Evolutionary conservation across 2,113 vertebrate species (phyloP).

Genomic region (Chelonoidis abingdonii): DNA sequence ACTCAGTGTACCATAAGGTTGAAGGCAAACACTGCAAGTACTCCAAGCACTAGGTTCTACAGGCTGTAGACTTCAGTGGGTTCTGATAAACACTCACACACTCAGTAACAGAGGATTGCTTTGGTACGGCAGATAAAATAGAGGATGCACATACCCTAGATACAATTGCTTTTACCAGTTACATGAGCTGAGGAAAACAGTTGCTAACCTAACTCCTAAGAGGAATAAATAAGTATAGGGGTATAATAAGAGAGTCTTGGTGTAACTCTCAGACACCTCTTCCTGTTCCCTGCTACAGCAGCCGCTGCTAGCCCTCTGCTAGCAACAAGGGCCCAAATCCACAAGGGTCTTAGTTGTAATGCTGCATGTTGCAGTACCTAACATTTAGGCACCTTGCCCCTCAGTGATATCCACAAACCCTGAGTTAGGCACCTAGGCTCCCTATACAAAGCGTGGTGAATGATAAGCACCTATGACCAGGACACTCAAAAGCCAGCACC

Average conservation of each 20-base stretch:
- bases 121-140: background rate
- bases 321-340: background rate
- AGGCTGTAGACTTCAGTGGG: background rate
- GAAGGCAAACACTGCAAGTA: background rate
- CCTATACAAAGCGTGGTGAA: background rate
- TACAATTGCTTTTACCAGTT: background rate
- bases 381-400: background rate
- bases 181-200: background rate
- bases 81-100: background rate
- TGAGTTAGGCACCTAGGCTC: background rate
- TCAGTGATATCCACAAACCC: background rate
- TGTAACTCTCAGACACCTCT: background rate
- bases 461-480: background rate
- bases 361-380: background rate
- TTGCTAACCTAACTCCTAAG: background rate
- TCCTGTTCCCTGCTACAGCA: background rate
- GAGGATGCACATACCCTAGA: background rate
- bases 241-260: background rate
- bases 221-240: background rate
- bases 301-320: background rate
- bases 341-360: background rate
- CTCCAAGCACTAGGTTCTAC: background rate
- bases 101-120: background rate
- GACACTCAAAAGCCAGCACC: background rate
- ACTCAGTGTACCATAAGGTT: background rate